Base-by-base conservation (phyloP, 2,888 invertebrate species). In the Pristionchus maxplancki region DNA sequence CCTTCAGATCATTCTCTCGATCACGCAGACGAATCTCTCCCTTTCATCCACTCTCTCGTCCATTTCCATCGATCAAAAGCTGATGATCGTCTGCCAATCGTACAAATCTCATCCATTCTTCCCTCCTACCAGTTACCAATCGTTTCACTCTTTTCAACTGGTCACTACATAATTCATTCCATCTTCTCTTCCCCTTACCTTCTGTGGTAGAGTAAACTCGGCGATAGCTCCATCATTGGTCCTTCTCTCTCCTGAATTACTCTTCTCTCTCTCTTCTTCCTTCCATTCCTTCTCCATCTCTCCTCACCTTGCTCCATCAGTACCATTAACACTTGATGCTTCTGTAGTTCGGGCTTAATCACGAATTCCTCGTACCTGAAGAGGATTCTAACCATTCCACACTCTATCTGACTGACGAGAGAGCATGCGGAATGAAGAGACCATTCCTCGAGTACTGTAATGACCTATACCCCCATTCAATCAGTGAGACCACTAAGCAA, bases 281-380 rank as follows among this genome's bases (percentile, higher is more conserved):
- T 24, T 40, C 37, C 5, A n/a, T 24, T 5, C 71, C 15, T 15
- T 20, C 64, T 9, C 37, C 37, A 13, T 37, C 40, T 11, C 37
- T 74, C 40, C 37, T 40, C 40, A 74, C 74, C 84, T 37, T 84
- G 58, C n/a, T 84, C 84, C 13, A 84, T 8, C 24, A 84, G 58
- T 6, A 84, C 84, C n/a, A 84, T 84, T 1, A 84, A 11, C 34
- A 84, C 84, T 62, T 84, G 84, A 48, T 53, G 37, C 4, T 40
- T 40, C 34, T 62, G 34, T 37, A 84, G 84, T 31, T 58, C 58
- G 17, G 58, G 28, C 37, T 84, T 84, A 28, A 84, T 40, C 53
- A 84, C 84, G 58, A 84, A 84, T 58, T 84, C 84, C 28, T 84
- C 84, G 84, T 84, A 84, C 84, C 84, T 84, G 11, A 48, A 82